These are phyloP conservation scores for Caenorhabditis sp. DNA, from an alignment of 2,888 invertebrate genomes.

Conservation along the genomic window DNA sequence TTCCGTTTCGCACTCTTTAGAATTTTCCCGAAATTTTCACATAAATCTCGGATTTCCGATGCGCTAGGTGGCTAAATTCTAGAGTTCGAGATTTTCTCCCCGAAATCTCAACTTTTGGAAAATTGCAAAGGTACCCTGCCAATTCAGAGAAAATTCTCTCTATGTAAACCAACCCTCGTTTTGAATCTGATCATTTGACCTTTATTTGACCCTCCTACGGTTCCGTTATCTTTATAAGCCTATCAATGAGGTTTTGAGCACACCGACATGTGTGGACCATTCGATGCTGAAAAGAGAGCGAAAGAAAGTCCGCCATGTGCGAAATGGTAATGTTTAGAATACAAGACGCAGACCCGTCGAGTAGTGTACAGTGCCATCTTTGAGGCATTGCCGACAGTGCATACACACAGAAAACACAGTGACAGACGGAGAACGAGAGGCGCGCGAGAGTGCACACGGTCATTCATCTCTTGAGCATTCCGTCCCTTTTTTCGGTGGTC, in stretches of 20 bases:
- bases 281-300: background rate
- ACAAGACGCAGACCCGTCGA: slow-evolving; percentile 39
- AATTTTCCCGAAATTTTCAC: too few relatives aligned
- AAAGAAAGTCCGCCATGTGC: slow-evolving; percentile 17
- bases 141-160: too few relatives aligned
- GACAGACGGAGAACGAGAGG: slow-evolving; percentile 7
- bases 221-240: background rate
- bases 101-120: too few relatives aligned
- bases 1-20: too few relatives aligned
- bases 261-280: background rate
- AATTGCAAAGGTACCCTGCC: too few relatives aligned
- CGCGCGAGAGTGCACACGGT: slow-evolving; percentile 1
- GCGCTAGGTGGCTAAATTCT: too few relatives aligned
- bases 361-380: slow-evolving; percentile 46
- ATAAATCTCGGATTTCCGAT: too few relatives aligned
- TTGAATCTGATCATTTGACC: too few relatives aligned
- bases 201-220: background rate
- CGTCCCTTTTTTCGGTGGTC: slow-evolving; percentile 47
- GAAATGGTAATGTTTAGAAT: slow-evolving; percentile 13
- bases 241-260: too few relatives aligned
- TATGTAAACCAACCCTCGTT: too few relatives aligned
- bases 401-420: slow-evolving; percentile 29
- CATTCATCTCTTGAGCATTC: slow-evolving; percentile 39
- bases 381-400: slow-evolving; percentile 44
- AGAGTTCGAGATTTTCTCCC: too few relatives aligned